Percentiles rank a stretch among this genome's conserved stretches.
Conservation (phyloP, 2,888 invertebrate species). For the Xanthostigma xanthostigma region DNA sequence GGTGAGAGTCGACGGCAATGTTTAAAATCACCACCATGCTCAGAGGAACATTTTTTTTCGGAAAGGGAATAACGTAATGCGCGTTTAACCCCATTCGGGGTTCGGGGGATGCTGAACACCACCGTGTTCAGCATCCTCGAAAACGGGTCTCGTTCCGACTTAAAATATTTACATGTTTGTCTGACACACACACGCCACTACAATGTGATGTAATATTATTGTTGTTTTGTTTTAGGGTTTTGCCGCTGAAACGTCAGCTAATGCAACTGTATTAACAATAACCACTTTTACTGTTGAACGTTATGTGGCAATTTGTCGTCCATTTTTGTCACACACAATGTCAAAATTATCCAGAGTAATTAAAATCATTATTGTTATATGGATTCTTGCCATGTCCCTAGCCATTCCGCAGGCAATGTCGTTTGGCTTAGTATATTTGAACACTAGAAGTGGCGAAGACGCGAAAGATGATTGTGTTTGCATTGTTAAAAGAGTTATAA, state of each 20-base stretch:
- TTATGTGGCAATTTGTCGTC: slow-evolving; percentile 76
- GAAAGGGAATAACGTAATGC: too few species aligned
- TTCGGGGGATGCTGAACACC: too few species aligned
- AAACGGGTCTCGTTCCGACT: too few species aligned
- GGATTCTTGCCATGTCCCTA: slow-evolving; percentile 59
- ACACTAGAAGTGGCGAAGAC: slow-evolving; percentile 22
- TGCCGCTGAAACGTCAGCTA: slow-evolving; percentile 72
- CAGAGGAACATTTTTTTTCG: too few species aligned
- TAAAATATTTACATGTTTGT: too few species aligned
- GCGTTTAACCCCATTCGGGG: too few species aligned
- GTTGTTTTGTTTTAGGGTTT: slow-evolving; percentile 33
- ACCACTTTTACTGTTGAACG: slow-evolving; percentile 81
- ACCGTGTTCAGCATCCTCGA: too few species aligned
- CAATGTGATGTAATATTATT: too few species aligned
- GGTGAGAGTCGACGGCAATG: too few species aligned
- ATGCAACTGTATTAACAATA: slow-evolving; percentile 73
- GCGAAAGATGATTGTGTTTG: slow-evolving; percentile 23
- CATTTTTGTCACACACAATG: slow-evolving; percentile 69
- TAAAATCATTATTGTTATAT: slow-evolving; percentile 54
- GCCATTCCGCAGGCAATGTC: slow-evolving; percentile 69
- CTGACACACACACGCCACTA: too few species aligned
- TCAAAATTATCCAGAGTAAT: slow-evolving; percentile 71
- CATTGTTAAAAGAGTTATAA: slow-evolving; percentile 23
- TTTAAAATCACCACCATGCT: too few species aligned
- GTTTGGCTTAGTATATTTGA: slow-evolving; percentile 50